These are phyloP conservation scores for Oxycera nigricornis DNA, from an alignment of 2,888 invertebrate genomes.

Conservation along the genomic window DNA sequence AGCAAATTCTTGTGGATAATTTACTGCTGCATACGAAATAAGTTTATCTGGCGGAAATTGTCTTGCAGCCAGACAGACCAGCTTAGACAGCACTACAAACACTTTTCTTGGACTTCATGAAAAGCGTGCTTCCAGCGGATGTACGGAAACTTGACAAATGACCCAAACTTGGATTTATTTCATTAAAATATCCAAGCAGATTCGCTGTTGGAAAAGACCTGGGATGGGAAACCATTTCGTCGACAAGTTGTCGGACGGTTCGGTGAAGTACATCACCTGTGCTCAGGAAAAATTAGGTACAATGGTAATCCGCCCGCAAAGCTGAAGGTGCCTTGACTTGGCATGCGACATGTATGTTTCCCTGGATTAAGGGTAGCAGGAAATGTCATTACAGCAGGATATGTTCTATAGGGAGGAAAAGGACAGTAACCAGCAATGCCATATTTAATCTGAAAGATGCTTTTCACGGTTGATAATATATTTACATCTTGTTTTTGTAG, in stretches of 20 bases:
- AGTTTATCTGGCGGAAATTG: constrained; percentile 53
- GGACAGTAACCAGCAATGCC: neutral
- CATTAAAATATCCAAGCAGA: constrained; percentile 34
- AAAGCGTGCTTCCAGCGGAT: constrained; percentile 16
- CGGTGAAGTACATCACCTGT: constrained; percentile 12
- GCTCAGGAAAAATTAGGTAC: constrained; percentile 35
- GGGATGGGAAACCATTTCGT: neutral
- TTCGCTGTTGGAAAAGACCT: neutral
- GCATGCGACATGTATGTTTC: constrained; percentile 5
- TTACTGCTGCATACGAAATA: constrained; percentile 54
- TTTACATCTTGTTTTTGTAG: no score
- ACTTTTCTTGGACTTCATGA: neutral
- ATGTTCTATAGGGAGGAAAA: neutral
- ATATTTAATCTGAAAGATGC: neutral
- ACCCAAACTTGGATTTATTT: constrained; percentile 1
- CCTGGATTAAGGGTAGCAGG: neutral
- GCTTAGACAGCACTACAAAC: neutral
- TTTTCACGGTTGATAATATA: neutral
- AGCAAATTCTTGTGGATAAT: constrained; percentile 54
- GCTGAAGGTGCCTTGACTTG: constrained; percentile 5
- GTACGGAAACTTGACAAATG: constrained; percentile 24
- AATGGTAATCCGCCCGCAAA: constrained; percentile 31
- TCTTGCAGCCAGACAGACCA: constrained; percentile 43
- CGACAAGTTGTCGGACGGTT: neutral
- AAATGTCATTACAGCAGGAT: neutral